These are phyloP conservation scores for Apostichopus japonicus DNA, from an alignment of 35 echinoderm and acorn worm genomes.

Conservation along the genomic window DNA sequence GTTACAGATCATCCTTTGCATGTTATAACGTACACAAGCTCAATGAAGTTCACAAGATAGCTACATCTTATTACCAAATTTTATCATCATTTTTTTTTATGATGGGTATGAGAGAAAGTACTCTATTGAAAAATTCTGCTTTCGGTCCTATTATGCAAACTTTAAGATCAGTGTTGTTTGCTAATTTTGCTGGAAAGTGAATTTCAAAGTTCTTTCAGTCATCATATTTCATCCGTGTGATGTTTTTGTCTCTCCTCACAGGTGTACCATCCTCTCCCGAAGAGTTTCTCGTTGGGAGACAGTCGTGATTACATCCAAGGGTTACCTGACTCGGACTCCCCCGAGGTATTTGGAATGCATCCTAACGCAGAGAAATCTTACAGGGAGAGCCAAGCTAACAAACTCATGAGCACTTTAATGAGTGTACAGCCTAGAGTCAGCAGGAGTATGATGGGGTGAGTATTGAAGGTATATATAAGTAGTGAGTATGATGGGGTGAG, in stretches of 20 bases:
- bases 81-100: too few species aligned
- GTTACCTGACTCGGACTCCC: slow-evolving; percentile 82
- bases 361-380: slow-evolving; percentile 94
- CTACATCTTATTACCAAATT: too few species aligned
- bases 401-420: slow-evolving; percentile 76
- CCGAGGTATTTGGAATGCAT: slow-evolving; percentile 97
- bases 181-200: too few species aligned
- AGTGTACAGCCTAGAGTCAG: slow-evolving; percentile 88
- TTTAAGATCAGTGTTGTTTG: too few species aligned
- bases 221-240: not conserved
- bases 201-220: too few species aligned
- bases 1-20: too few species aligned
- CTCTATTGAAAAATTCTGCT: too few species aligned
- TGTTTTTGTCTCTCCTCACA: slow-evolving; percentile 35
- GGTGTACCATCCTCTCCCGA: slow-evolving; percentile 93
- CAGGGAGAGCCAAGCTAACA: slow-evolving; percentile 85
- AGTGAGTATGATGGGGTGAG: slow-evolving; percentile 78
- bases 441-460: slow-evolving; percentile 84
- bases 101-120: too few species aligned
- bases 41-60: too few species aligned
- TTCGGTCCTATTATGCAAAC: too few species aligned
- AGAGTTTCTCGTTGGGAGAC: slow-evolving; percentile 68
- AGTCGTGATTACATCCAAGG: slow-evolving; percentile 82
- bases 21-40: too few species aligned
- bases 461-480: slow-evolving; percentile 33